A percentile compares a stretch with the other conserved stretches of the same genome.
These are phyloP conservation scores for Coptodon rendalli DNA, from an alignment of 2,113 vertebrate species.

Conservation along the genomic window DNA sequence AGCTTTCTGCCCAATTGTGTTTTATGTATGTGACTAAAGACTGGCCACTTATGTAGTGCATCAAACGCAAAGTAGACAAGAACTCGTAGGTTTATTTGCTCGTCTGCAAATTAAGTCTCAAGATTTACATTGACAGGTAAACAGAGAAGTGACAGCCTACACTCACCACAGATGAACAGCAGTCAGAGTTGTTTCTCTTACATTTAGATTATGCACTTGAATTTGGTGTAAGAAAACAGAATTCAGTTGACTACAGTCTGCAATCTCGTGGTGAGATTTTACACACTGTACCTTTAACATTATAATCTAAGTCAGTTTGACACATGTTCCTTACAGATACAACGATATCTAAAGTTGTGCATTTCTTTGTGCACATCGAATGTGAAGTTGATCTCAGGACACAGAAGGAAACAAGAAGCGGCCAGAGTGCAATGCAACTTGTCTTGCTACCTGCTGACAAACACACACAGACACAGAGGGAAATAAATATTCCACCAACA, in stretches of 20 bases:
- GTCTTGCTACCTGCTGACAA: not conserved
- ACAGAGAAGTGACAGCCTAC: not conserved
- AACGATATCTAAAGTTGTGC: not conserved
- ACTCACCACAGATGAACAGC: not conserved
- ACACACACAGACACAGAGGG: not conserved
- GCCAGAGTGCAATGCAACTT: not conserved
- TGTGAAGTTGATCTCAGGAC: not conserved
- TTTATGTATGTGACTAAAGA: not conserved
- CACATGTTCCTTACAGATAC: not conserved
- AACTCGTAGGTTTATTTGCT: not conserved
- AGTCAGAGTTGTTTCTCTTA: not conserved
- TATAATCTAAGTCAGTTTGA: not conserved
- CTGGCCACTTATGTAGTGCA: not conserved
- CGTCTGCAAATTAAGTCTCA: not conserved
- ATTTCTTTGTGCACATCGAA: not conserved
- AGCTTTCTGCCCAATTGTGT: not conserved
- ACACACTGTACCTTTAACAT: not conserved
- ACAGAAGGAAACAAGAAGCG: not conserved
- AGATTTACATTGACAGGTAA: not conserved
- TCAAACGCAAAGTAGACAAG: not conserved
- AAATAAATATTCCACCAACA: not conserved
- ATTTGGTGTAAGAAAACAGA: not conserved
- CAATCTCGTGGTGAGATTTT: not conserved
- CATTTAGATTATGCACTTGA: not conserved
- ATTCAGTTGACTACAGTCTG: not conserved